These are phyloP conservation scores for Rhynchonycteris naso DNA, from an alignment of 2,797 vertebrate genomes.

Conservation along the genomic window DNA sequence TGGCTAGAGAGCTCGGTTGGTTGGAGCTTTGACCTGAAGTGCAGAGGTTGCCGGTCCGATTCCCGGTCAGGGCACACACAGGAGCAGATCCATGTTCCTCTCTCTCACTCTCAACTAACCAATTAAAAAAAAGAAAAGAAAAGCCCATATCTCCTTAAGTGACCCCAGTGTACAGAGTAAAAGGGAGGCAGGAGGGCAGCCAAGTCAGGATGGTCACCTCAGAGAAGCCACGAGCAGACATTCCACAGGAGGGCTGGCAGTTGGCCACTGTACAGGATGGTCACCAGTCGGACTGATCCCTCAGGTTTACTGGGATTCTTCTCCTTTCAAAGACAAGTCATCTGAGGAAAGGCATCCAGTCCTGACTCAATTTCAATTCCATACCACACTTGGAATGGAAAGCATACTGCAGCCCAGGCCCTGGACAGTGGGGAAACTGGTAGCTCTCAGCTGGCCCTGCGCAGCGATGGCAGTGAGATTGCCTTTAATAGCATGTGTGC, in stretches of 20 bases:
- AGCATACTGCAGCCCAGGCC: neutral
- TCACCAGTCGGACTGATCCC: neutral
- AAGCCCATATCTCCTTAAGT: neutral
- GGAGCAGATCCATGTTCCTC: too few species aligned
- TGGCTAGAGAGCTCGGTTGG: too few species aligned
- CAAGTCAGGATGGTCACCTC: neutral
- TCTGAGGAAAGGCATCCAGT: neutral
- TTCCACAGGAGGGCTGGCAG: neutral
- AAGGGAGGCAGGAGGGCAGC: neutral
- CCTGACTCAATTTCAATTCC: constrained; percentile 43
- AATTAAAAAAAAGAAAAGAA: neutral
- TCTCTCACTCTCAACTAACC: too few species aligned
- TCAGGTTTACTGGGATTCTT: neutral
- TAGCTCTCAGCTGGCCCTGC: constrained; percentile 14
- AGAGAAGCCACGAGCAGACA: neutral
- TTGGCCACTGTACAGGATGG: neutral
- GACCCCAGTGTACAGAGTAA: neutral
- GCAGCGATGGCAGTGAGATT: neutral
- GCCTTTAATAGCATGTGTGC: constrained; percentile 28
- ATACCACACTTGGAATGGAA: neutral
- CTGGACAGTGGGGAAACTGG: neutral
- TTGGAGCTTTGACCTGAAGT: too few species aligned
- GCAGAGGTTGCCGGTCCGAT: too few species aligned
- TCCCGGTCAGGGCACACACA: too few species aligned
- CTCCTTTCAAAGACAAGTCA: constrained; percentile 19